Percentiles rank a stretch among this genome's conserved stretches.
These are phyloP conservation scores for Aphidoletes aphidimyza DNA, from an alignment of 2,888 invertebrate genomes.

Conservation along the genomic window DNA sequence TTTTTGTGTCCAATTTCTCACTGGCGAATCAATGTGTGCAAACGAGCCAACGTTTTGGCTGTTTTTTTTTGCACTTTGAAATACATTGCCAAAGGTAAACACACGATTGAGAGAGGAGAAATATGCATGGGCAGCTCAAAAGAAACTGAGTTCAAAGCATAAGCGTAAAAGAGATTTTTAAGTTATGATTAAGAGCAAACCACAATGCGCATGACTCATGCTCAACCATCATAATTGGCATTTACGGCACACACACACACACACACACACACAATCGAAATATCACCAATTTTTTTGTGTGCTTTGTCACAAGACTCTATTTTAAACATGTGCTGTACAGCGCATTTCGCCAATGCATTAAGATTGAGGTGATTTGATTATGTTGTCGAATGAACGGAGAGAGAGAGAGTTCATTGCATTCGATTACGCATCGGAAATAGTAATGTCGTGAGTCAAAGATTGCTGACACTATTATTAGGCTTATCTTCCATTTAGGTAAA, in stretches of 20 bases:
- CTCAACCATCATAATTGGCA: neutral
- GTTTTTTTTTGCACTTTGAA: neutral
- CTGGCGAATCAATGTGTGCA: neutral
- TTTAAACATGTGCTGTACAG: neutral
- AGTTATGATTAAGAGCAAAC: conserved; percentile 37
- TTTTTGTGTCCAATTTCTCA: neutral
- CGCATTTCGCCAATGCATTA: too few relatives aligned
- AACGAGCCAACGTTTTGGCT: neutral
- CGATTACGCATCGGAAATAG: conserved; percentile 1
- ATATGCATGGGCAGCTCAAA: neutral
- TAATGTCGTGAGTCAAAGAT: neutral
- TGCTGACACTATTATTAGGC: too few relatives aligned
- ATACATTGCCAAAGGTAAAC: conserved; percentile 25
- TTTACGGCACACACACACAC: neutral
- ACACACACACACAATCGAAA: too few relatives aligned
- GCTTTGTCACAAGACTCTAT: neutral
- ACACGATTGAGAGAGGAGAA: neutral
- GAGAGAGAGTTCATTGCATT: neutral
- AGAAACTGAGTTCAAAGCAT: conserved; percentile 16
- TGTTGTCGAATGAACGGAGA: too few relatives aligned
- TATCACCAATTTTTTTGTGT: neutral
- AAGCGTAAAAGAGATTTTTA: conserved; percentile 28
- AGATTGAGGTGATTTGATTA: too few relatives aligned
- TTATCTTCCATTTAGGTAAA: too few relatives aligned
- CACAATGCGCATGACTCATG: conserved; percentile 44